A percentile compares a stretch with the other conserved stretches of the same genome.
These are phyloP conservation scores for Stercorarius parasiticus DNA, from an alignment of 2,113 vertebrate genomes.

Conservation along the genomic window DNA sequence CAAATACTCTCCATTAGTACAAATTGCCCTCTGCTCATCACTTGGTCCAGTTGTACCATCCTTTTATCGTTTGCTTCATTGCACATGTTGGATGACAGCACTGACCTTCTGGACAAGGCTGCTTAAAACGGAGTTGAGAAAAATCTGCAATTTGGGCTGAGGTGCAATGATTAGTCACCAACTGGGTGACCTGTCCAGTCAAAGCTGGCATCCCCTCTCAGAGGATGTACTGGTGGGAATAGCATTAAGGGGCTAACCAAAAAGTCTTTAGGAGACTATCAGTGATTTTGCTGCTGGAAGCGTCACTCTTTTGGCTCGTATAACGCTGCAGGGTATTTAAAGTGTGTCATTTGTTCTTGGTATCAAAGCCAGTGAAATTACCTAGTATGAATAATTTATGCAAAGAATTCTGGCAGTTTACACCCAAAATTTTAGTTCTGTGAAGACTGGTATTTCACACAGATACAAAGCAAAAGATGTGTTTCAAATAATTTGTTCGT, in stretches of 20 bases:
- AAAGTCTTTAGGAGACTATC: neutral
- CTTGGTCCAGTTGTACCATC: neutral
- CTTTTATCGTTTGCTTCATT: neutral
- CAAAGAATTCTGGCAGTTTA: neutral
- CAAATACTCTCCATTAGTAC: neutral
- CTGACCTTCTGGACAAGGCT: neutral
- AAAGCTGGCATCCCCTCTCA: neutral
- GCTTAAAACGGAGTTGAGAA: neutral
- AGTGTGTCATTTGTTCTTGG: neutral
- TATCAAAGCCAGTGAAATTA: neutral
- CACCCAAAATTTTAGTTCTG: neutral
- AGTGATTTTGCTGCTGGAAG: neutral
- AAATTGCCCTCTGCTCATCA: neutral
- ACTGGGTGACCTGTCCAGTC: neutral
- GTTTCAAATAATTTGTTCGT: neutral
- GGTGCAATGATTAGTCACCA: accelerated
- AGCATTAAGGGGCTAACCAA: neutral
- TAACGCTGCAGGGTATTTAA: neutral
- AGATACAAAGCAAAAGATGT: neutral
- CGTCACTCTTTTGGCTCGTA: neutral
- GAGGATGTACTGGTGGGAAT: neutral
- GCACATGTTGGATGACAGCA: neutral
- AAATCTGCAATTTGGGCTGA: neutral
- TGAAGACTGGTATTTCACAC: neutral
- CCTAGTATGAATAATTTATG: neutral